phyloP scores from a whole-genome alignment of 1,140 invertebrate genomes.

The Leucophenga varia region DNA sequence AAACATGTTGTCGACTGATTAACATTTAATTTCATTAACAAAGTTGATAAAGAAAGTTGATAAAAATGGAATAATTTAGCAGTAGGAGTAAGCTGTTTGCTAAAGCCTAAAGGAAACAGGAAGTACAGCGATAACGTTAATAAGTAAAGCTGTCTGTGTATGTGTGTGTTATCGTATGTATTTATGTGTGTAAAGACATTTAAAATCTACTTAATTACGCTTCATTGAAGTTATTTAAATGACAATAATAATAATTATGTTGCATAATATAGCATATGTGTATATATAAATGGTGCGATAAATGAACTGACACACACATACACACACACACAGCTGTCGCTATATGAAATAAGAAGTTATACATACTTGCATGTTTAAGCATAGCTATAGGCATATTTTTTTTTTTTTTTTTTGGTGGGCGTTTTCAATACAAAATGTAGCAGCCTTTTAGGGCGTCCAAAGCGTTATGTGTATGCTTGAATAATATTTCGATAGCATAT shows the following conservation, averaged over 20 bases:
- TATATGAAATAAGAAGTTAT: too few relatives aligned
- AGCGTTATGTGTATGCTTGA: too few relatives aligned
- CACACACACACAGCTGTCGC: slow-evolving; percentile 17
- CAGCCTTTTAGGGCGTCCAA: too few relatives aligned
- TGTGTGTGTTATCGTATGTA: slow-evolving; percentile 2
- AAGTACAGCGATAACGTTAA: too few relatives aligned
- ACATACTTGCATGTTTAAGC: too few relatives aligned
- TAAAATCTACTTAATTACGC: slow-evolving; percentile 23
- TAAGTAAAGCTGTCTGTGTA: not conserved
- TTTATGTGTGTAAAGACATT: slow-evolving; percentile 5
- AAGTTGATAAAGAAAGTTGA: slow-evolving; percentile 2
- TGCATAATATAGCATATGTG: slow-evolving; percentile 15
- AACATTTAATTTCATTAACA: slow-evolving; percentile 33
- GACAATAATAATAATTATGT: slow-evolving; percentile 24
- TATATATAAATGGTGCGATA: not conserved
- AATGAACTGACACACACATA: not conserved
- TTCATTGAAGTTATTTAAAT: slow-evolving; percentile 27
- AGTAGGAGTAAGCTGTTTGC: too few relatives aligned
- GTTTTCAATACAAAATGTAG: too few relatives aligned
- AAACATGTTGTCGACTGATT: slow-evolving; percentile 29
- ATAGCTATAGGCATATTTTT: too few relatives aligned
- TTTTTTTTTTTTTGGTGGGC: too few relatives aligned
- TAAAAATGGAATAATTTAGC: too few relatives aligned
- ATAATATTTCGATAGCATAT: too few relatives aligned
- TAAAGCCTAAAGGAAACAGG: too few relatives aligned